Evolutionary conservation across 2,888 invertebrate genomes (phyloP).

Genomic region (Mesorhabditis sp.): DNA sequence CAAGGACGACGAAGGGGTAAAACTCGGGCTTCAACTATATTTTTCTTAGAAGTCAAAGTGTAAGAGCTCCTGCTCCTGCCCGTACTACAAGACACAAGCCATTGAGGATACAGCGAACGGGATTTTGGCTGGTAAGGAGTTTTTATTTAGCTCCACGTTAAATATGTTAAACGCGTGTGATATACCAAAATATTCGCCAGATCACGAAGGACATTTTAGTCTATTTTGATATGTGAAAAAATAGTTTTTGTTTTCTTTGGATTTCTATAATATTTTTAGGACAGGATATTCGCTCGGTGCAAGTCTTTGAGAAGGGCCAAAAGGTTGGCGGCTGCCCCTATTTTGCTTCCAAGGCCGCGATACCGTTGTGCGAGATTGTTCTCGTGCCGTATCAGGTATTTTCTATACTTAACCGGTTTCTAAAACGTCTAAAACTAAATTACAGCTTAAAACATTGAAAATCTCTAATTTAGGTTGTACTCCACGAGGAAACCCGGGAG

Average conservation of each 20-base stretch:
- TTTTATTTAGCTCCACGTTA: no score
- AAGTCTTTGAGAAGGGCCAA: conserved; percentile 64
- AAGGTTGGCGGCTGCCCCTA: conserved; percentile 82
- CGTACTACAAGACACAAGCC: conserved; percentile 68
- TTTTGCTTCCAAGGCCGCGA: conserved; percentile 79
- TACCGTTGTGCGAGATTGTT: conserved; percentile 74
- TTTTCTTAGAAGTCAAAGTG: conserved; percentile 13
- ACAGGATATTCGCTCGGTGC: not conserved
- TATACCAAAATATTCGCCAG: no score
- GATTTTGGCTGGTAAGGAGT: conserved; percentile 60
- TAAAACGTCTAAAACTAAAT: not conserved
- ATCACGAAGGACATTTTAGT: no score
- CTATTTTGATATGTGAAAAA: no score
- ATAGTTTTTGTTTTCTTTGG: conserved; percentile 58
- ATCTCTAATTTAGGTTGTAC: conserved; percentile 65
- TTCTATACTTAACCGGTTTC: not conserved
- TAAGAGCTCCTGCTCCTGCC: conserved; percentile 63
- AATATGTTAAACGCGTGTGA: no score
- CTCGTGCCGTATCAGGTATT: conserved; percentile 60
- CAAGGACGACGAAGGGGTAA: conserved; percentile 14
- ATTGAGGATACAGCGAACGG: conserved; percentile 64
- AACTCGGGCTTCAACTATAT: not conserved
- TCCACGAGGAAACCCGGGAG: conserved; percentile 75
- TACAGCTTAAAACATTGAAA: not conserved
- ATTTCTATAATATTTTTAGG: not conserved